Evolutionary conservation across 64 coral and sea anemone species (phyloP).

Genomic region (Orbicella faveolata): DNA sequence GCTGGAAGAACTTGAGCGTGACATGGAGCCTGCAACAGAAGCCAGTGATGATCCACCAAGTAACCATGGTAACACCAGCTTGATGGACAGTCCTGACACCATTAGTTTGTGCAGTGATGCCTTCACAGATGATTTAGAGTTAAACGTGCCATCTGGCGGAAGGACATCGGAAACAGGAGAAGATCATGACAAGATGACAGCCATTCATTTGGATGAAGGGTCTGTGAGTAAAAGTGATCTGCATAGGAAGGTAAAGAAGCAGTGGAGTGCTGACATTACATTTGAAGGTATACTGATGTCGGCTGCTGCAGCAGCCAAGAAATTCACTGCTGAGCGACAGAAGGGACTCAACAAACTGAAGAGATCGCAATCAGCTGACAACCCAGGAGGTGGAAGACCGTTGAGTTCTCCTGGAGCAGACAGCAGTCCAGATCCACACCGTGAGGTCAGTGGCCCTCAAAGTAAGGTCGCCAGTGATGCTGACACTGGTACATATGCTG

Average conservation of each 20-base stretch:
- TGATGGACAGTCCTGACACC: conserved; percentile 59
- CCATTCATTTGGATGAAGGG: conserved; percentile 27
- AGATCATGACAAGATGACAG: conserved; percentile 52
- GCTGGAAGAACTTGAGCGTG: conserved; percentile 59
- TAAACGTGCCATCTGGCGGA: background rate
- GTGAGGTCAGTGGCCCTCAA: background rate
- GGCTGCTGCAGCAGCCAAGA: conserved; percentile 59
- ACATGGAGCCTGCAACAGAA: conserved; percentile 52
- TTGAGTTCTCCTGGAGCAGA: background rate
- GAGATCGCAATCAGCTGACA: conserved; percentile 3
- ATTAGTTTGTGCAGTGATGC: conserved; percentile 71
- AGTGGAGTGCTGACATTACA: conserved; percentile 27
- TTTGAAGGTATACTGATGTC: conserved; percentile 51
- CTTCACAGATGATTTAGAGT: conserved; percentile 40
- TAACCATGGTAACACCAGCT: conserved; percentile 30
- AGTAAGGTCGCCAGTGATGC: background rate
- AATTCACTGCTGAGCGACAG: conserved; percentile 44
- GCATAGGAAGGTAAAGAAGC: background rate
- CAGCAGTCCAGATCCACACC: background rate
- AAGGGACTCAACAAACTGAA: background rate
- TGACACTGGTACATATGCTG: background rate
- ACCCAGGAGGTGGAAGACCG: background rate
- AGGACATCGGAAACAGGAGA: conserved; percentile 32
- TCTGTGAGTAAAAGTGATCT: background rate
- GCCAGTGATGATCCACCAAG: conserved; percentile 24